A percentile compares a stretch with the other conserved stretches of the same genome.
These are phyloP conservation scores for Ridgeia piscesae DNA, from an alignment of 1,140 invertebrate species.

Conservation along the genomic window DNA sequence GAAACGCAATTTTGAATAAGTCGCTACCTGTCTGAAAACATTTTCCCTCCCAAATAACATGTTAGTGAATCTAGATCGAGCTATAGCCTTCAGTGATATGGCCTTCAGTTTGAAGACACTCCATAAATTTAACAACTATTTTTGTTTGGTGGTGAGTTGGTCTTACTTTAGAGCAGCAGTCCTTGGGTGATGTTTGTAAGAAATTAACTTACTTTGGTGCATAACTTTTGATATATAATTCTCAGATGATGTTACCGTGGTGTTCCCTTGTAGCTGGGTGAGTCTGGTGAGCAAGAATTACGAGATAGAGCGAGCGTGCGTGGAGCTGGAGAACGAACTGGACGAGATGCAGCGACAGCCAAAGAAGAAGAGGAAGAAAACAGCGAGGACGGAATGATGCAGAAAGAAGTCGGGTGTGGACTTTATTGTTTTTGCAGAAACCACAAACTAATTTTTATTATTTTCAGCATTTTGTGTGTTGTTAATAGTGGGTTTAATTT, in stretches of 20 bases:
- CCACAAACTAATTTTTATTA: too few species aligned
- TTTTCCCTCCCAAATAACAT: too few species aligned
- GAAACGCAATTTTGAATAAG: too few species aligned
- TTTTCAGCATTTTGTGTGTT: too few species aligned
- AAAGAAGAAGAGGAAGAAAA: slow-evolving; percentile 21
- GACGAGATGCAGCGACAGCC: slow-evolving; percentile 40
- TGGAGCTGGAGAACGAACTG: slow-evolving; percentile 62
- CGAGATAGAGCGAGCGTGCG: slow-evolving; percentile 68
- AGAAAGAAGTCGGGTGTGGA: not conserved
- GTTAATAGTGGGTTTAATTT: too few species aligned
- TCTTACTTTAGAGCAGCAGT: too few species aligned
- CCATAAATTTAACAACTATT: slow-evolving; percentile 2
- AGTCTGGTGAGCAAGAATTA: slow-evolving; percentile 95
- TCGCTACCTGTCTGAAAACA: too few species aligned
- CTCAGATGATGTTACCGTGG: not conserved
- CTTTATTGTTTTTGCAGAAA: not conserved
- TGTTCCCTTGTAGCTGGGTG: slow-evolving; percentile 70
- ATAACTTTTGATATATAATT: too few species aligned
- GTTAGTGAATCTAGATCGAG: too few species aligned
- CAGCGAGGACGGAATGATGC: not conserved
- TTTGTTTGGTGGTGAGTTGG: not conserved
- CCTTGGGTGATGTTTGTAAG: too few species aligned
- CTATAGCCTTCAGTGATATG: not conserved
- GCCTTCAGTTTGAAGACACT: not conserved
- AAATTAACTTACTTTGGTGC: too few species aligned